Evolutionary conservation across 2,797 vertebrate species (phyloP).

Genomic region (Urocyon cinereoargenteus): DNA sequence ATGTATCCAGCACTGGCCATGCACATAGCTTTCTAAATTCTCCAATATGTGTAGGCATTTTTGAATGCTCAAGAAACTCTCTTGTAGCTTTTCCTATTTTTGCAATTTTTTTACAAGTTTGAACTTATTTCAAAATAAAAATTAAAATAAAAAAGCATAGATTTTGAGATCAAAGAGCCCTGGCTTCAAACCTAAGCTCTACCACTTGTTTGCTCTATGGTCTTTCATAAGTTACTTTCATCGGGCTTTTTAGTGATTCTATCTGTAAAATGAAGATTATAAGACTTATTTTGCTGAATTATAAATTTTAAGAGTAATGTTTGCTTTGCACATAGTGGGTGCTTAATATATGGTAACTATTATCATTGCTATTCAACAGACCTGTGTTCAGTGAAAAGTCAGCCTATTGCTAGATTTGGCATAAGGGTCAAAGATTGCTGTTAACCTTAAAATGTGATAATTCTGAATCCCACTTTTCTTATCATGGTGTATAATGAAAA

Average conservation of each 20-base stretch:
- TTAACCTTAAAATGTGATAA: background rate
- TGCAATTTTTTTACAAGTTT: background rate
- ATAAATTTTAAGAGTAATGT: background rate
- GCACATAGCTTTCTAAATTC: background rate
- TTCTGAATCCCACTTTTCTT: background rate
- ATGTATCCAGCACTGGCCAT: background rate
- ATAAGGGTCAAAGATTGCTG: background rate
- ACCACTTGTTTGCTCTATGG: background rate
- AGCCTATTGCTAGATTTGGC: background rate
- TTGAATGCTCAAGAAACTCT: background rate
- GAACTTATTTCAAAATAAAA: constrained; percentile 15
- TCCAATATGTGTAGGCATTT: background rate
- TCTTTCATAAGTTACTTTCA: background rate
- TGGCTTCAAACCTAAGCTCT: background rate
- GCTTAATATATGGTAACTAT: background rate
- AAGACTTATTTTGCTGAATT: background rate
- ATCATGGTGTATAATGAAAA: background rate
- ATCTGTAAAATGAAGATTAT: background rate
- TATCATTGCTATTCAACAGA: background rate
- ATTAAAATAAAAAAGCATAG: background rate
- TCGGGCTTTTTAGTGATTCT: background rate
- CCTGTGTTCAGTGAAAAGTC: background rate
- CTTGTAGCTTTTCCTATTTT: background rate
- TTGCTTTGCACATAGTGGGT: background rate
- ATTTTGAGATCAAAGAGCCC: background rate